phyloP scores from a whole-genome alignment of 2,888 invertebrate species.

The Teleogryllus oceanicus region DNA sequence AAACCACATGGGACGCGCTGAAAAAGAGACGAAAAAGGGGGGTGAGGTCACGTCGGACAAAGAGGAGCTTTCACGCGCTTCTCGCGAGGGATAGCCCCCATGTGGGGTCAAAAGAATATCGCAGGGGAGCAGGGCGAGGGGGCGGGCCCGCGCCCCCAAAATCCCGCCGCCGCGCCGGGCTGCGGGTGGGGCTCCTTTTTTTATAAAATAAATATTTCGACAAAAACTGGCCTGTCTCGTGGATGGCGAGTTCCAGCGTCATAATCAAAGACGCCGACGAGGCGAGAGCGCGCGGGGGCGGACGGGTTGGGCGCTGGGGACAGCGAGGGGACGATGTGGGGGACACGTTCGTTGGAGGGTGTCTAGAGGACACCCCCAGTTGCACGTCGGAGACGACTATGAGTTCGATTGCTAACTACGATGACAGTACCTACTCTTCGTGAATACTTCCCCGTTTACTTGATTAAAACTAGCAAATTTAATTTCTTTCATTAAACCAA shows the following conservation, averaged over 20 bases:
- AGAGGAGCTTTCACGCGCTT: conserved; percentile 19
- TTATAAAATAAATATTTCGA: conserved; percentile 18
- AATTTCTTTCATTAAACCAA: no score
- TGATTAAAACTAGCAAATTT: no score
- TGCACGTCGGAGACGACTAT: no score
- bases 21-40: not conserved
- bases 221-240: not conserved
- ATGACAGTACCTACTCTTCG: no score
- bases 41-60: not conserved
- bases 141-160: not conserved
- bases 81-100: not conserved
- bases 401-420: no score
- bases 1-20: conserved; percentile 26
- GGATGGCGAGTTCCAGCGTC: not conserved
- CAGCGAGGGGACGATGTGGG: no score
- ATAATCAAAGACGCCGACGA: conserved; percentile 6
- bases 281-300: not conserved
- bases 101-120: conserved; percentile 18
- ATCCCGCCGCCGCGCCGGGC: not conserved
- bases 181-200: not conserved
- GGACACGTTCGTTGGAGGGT: no score
- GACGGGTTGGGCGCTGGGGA: no score
- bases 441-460: no score
- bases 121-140: not conserved
- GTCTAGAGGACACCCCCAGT: no score